Evolutionary conservation across 2,888 invertebrate species (phyloP), one percentile per base, ranked within the genome.

Genomic region (Dioctria rufipes): DNA sequence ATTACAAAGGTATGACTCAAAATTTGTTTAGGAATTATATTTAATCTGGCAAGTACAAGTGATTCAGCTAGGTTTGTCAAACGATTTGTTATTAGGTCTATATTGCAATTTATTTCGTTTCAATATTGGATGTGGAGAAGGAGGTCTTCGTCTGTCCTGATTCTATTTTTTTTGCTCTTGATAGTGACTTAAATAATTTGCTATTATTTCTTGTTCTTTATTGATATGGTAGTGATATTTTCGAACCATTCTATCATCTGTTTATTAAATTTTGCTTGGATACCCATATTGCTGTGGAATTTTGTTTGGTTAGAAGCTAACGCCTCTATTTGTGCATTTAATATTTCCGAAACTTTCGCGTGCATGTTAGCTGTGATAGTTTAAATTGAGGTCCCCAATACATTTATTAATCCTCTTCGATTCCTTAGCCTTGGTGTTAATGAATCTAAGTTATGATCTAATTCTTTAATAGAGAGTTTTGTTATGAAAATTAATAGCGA

Each of bases 401-500:
- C 78, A 39, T 78, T 78, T 2, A 78, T 49, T 63, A 78, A 78
- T 4, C 78, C 78, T 78, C n/a, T n/a, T n/a, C n/a, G n/a, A n/a
- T n/a, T n/a, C n/a, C n/a, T n/a, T n/a, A n/a, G n/a, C n/a, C n/a
- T 61, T 60, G 75, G 75, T 4, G 46, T 42, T 42, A 75, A 51
- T n/a, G 75, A 37, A 11, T 43, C 3, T 3, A 75, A 25, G 8
- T 60, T 75, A 2, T 25, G 25, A 6, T 71, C 39, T 71, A 71
- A 3, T 5, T 71, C 54, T 25, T 71, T 71, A 3, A 49, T n/a
- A n/a, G n/a, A n/a, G n/a, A n/a, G n/a, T n/a, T n/a, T n/a, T n/a
- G n/a, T n/a, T n/a, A n/a, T n/a, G n/a, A n/a, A n/a, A n/a, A n/a
- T n/a, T n/a, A n/a, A n/a, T n/a, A n/a, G n/a, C n/a, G n/a, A n/a